Base-by-base conservation (phyloP, 2,113 vertebrate species). In the Mormoops blainvillei region DNA sequence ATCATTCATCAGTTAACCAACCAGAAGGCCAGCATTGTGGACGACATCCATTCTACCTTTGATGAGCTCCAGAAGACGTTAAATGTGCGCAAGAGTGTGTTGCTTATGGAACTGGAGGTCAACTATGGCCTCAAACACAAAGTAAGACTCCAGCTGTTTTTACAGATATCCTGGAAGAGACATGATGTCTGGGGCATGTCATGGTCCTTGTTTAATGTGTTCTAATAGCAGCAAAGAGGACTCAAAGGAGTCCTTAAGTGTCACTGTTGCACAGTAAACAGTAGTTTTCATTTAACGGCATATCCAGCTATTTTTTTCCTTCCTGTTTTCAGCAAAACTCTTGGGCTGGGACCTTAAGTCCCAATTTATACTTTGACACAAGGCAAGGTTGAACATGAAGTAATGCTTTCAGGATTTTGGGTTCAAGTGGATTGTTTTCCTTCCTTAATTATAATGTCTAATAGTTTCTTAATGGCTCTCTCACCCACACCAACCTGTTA, bases 61-160 rank as follows among this genome's bases (percentile, higher is more conserved):
- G 99, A 99, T 76, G 99, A 99, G 97, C 98, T 99, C 86, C 99
- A 99, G 98, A 99, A 99, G 98, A 99, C 99, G 5, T 97, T 99
- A 93, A 99, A 99, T 28, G 99, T 99, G 83, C 99, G 99, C 85
- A 99, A 99, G 98, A 99, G 99, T 0, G 99, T 99, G 87, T 98
- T 99, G 95, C 99, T 99, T 2, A 99, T 99, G 99, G 99, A 99
- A 97, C 98, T 99, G 97, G 99, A 99, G 98, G 99, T 99, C 98
- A 99, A 99, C 98, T 99, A 99, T 33, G 99, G 99, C 88, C 99
- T 99, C 97, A 99, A 99, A 98, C 99, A 99, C 98, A 99, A 99
- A 98, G 99, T 99, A 98, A 98, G 98, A 84, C 65, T 33, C 84
- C 68, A 82, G 94, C 71, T 89, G 0, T 76, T 22, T 28, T 36